Conservation (phyloP, 2,888 invertebrate genomes). For the Zonitis immaculata region DNA sequence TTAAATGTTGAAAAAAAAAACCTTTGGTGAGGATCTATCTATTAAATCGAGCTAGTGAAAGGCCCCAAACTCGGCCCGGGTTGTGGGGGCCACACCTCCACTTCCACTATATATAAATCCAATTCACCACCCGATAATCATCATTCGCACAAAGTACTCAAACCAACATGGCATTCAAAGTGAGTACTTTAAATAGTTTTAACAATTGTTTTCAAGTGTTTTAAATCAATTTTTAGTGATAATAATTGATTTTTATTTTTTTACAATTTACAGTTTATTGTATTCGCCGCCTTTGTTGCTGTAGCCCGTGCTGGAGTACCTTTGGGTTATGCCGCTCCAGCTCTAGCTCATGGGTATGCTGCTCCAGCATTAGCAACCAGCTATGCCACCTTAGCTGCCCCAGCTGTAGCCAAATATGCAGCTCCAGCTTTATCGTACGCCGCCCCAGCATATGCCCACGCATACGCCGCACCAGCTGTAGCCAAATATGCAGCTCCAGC, state of each 20-base stretch:
- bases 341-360: constrained; percentile 14
- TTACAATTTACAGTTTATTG: constrained; percentile 24
- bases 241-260: neutral
- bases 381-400: constrained; percentile 10
- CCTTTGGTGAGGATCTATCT: neutral
- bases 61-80: constrained; percentile 29
- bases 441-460: constrained; percentile 21
- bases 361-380: constrained; percentile 19
- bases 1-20: neutral
- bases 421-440: constrained; percentile 15
- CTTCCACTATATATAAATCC: constrained; percentile 11
- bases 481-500: constrained; percentile 30
- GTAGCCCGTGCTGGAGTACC: constrained; percentile 31
- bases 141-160: constrained; percentile 8
- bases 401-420: constrained; percentile 9
- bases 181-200: constrained; percentile 10
- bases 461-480: constrained; percentile 18
- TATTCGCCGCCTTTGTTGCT: constrained; percentile 27
- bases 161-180: constrained; percentile 20
- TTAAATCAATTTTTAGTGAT: neutral
- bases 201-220: neutral
- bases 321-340: constrained; percentile 26
- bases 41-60: constrained; percentile 24
- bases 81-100: constrained; percentile 27
- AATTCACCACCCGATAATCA: constrained; percentile 13